phyloP scores from a whole-genome alignment of 2,113 vertebrate species.

The Indri indri region DNA sequence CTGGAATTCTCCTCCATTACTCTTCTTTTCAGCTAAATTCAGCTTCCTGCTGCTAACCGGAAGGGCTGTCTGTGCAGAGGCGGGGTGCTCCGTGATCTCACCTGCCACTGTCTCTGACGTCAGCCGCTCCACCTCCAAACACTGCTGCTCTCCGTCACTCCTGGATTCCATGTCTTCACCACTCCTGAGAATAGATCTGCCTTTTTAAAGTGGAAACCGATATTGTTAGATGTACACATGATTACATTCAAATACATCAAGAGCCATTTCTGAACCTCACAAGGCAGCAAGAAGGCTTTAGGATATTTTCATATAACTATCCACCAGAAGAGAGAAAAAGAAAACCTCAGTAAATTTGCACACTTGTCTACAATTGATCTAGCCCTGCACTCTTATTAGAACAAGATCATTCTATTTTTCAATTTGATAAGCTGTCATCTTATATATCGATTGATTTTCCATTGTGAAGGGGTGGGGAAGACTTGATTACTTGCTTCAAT shows the following conservation, averaged over 20 bases:
- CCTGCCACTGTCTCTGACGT: accelerated
- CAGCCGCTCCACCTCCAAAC: accelerated
- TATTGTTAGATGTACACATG: too few species aligned
- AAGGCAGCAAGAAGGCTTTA: neutral
- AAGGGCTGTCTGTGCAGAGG: neutral
- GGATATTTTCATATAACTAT: neutral
- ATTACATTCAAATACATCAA: neutral
- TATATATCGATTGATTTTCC: neutral
- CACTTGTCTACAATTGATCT: neutral
- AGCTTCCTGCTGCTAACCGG: neutral
- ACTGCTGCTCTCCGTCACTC: neutral
- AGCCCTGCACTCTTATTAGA: neutral
- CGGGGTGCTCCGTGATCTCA: accelerated
- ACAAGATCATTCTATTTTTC: neutral
- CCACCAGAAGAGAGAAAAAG: neutral
- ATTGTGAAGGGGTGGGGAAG: neutral
- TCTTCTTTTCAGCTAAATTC: neutral
- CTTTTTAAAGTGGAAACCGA: neutral
- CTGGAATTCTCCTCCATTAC: neutral
- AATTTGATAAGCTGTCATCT: neutral
- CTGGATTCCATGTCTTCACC: too few species aligned
- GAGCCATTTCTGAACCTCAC: neutral
- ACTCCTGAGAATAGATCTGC: neutral
- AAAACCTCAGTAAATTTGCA: neutral
- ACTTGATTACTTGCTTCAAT: conserved; percentile 29